Conservation (phyloP, 1,140 invertebrate species). For the Scylla paramamosain region DNA sequence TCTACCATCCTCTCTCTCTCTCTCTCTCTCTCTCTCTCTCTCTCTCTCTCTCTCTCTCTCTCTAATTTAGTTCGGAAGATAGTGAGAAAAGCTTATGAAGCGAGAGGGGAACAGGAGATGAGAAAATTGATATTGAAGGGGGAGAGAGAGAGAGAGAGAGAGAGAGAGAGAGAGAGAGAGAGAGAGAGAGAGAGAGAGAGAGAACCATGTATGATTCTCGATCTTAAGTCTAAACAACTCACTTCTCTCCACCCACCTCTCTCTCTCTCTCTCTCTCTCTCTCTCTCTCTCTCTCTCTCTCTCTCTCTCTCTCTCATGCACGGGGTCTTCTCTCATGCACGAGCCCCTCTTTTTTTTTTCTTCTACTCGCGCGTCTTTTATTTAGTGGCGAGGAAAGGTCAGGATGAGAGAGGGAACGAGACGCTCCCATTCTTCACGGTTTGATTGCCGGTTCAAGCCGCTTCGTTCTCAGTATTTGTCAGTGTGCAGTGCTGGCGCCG, state of each 20-base stretch:
- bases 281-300: too few species aligned
- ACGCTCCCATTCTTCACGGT: too few species aligned
- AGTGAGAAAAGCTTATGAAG: background rate
- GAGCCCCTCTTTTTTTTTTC: too few species aligned
- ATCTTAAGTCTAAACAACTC: too few species aligned
- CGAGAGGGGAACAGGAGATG: background rate
- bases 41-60: conserved; percentile 18
- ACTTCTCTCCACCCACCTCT: too few species aligned
- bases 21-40: conserved; percentile 10
- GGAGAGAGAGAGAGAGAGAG: background rate
- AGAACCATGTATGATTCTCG: background rate
- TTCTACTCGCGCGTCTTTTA: background rate
- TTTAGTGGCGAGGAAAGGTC: background rate
- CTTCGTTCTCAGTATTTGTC: background rate
- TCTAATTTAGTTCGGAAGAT: background rate
- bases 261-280: too few species aligned
- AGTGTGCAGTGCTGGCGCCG: background rate
- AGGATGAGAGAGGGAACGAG: too few species aligned
- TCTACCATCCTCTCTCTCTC: too few species aligned
- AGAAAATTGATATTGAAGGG: conserved; percentile 13
- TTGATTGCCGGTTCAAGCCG: background rate
- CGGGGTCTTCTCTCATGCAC: too few species aligned
- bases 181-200: too few species aligned
- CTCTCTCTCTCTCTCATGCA: too few species aligned
- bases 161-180: too few species aligned